phyloP scores from a whole-genome alignment of 2,797 vertebrate genomes.

The Parauchenoglanis punctatus region DNA sequence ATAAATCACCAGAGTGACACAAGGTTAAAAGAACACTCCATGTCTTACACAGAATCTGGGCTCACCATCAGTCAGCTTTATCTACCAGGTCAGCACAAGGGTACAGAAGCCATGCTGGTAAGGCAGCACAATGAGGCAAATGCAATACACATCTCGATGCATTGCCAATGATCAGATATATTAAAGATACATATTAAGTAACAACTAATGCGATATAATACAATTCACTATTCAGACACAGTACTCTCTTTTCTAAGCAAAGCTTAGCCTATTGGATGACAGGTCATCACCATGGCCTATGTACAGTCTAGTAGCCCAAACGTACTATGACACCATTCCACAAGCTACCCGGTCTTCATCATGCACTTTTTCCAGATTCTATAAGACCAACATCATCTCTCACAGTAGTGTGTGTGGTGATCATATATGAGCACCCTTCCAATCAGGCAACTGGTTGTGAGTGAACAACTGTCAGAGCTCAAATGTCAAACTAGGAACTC shows the following conservation, averaged over 20 bases:
- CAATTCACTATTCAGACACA: too few relatives aligned
- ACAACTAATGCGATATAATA: too few relatives aligned
- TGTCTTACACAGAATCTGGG: background rate
- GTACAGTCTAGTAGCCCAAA: background rate
- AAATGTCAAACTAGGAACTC: background rate
- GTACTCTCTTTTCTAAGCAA: background rate
- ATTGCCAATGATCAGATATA: too few relatives aligned
- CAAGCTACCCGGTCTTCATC: background rate
- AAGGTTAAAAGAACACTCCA: background rate
- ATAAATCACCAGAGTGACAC: background rate
- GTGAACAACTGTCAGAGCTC: background rate
- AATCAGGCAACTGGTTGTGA: background rate
- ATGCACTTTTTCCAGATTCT: background rate
- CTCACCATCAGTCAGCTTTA: background rate
- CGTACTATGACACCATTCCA: background rate
- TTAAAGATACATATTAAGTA: too few relatives aligned
- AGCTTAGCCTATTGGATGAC: background rate
- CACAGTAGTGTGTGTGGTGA: background rate
- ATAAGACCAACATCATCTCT: background rate
- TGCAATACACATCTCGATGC: too few relatives aligned
- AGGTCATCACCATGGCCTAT: background rate
- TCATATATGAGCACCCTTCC: background rate
- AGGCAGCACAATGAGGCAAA: background rate
- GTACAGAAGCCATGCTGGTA: background rate
- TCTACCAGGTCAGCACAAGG: background rate